Evolutionary conservation across 2,888 invertebrate genomes (phyloP), one percentile per base, ranked within the genome.

Genomic region (Cremastinae sp.): DNA sequence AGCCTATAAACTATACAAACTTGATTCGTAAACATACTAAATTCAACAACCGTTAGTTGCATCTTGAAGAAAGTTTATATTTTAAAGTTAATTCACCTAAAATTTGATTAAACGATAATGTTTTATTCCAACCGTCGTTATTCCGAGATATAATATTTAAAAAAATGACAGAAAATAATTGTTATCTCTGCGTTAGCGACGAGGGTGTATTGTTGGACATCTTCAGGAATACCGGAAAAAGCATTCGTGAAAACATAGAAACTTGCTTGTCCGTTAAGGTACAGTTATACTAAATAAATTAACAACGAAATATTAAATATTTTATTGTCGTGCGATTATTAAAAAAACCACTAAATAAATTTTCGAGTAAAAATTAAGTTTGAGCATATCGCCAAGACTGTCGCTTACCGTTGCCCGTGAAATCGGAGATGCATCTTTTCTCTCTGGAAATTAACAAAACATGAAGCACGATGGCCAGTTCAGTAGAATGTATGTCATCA

Each of bases 101-200:
- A n/a, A n/a, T n/a, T n/a, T n/a, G n/a, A n/a, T n/a, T n/a, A n/a
- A n/a, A n/a, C n/a, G n/a, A n/a, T n/a, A n/a, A n/a, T n/a, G n/a
- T n/a, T n/a, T n/a, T n/a, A n/a, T n/a, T n/a, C n/a, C n/a, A n/a
- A n/a, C n/a, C n/a, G n/a, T n/a, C n/a, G n/a, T n/a, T n/a, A n/a
- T n/a, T n/a, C n/a, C n/a, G n/a, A n/a, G 9, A 18, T 43, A 36
- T 45, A 45, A 41, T 53, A 10, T n/a, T n/a, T 8, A 53, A 4
- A 59, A 82, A 18, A 69, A 85, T 89, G 89, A 58, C 85, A 53
- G 73, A 59, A 4, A 78, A 83, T 68, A 80, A 79, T 73, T 89
- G 89, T 79, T 85, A 86, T 54, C 74, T 89, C 14, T 89, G 89
- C 73, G 88, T 87, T 1, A 88, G 84, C 72, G 85, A 89, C 71